Evolutionary conservation across 1,140 invertebrate species (phyloP).

Genomic region (Rhopalosiphum maidis): DNA sequence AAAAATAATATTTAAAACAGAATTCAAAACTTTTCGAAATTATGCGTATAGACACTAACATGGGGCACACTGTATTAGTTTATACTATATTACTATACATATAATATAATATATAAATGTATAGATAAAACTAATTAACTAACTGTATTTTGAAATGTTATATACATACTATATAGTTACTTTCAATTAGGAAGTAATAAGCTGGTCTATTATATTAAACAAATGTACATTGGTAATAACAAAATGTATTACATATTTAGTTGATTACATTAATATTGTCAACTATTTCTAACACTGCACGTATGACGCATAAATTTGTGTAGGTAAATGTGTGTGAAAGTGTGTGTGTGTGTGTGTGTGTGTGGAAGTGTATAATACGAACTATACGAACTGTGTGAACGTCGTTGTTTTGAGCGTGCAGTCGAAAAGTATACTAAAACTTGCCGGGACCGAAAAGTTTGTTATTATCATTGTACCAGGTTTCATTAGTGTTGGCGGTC

Average conservation of each 20-base stretch:
- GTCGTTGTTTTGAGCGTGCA: background rate
- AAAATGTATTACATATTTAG: background rate
- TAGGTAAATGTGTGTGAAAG: background rate
- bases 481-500: background rate
- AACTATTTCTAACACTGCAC: background rate
- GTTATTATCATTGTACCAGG: conserved; percentile 8
- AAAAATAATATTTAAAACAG: background rate
- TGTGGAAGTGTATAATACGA: no score
- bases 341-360: no score
- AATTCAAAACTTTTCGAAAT: background rate
- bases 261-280: background rate
- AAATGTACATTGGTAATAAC: no score
- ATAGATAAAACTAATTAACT: background rate
- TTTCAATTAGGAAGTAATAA: no score
- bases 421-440: conserved; percentile 8
- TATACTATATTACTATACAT: no score
- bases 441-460: background rate
- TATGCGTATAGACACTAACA: background rate
- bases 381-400: background rate
- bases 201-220: no score
- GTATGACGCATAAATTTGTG: background rate
- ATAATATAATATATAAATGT: no score
- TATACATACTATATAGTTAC: no score
- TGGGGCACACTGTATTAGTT: background rate
- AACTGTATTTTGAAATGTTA: background rate